phyloP scores from a whole-genome alignment of 2,888 invertebrate species.

The Deilephila elpenor region DNA sequence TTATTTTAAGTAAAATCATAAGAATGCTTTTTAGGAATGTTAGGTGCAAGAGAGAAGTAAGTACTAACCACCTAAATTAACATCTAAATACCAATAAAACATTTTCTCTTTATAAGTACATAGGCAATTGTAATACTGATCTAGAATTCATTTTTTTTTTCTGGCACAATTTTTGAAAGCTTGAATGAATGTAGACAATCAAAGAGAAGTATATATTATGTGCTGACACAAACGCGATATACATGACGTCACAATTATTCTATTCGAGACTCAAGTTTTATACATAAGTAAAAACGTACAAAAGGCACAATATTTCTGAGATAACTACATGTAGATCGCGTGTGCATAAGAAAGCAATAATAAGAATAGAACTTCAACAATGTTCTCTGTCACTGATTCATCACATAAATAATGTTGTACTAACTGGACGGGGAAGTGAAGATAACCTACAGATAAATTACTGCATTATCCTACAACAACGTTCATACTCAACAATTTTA shows the following conservation, averaged over 20 bases:
- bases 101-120: constrained; percentile 53
- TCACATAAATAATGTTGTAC: constrained; percentile 35
- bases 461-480: constrained; percentile 43
- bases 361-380: constrained; percentile 35
- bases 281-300: not conserved
- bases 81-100: constrained; percentile 45
- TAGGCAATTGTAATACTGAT: constrained; percentile 59
- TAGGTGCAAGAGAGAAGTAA: constrained; percentile 27
- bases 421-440: constrained; percentile 52
- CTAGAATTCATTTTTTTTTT: constrained; percentile 47
- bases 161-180: constrained; percentile 52
- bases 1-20: constrained; percentile 19
- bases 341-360: not conserved
- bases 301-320: not conserved
- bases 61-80: constrained; percentile 34
- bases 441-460: constrained; percentile 35
- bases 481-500: constrained; percentile 43
- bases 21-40: constrained; percentile 34
- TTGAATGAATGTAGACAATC: not conserved
- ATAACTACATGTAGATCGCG: not conserved
- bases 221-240: not conserved
- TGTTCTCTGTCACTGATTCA: constrained; percentile 36
- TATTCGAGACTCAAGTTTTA: not conserved
- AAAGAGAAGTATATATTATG: not conserved
- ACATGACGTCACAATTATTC: too few relatives aligned